Evolutionary conservation across 2,797 vertebrate genomes (phyloP), one percentile per base, ranked within the genome.

Genomic region (Valencia hispanica): DNA sequence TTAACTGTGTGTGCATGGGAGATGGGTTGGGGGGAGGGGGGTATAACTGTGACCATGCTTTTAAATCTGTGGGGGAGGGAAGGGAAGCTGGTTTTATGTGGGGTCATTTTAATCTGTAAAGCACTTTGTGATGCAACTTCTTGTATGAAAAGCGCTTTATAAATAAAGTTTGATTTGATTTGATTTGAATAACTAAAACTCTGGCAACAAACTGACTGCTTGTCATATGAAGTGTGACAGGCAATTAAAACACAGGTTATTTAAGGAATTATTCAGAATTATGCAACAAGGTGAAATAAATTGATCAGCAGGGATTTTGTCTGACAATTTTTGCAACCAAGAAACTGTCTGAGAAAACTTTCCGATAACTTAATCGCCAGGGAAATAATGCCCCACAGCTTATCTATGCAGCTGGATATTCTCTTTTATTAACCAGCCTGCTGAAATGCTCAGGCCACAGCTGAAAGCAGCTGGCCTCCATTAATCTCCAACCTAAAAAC

Each of bases 401-500:
- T 27, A 80, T 79, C 73, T 74, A 74, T 77, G 73, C 76, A 87
- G 82, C 79, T 82, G 78, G 65, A 89, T 85, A 71, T 74, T 75
- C 70, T 74, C 61, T 83, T 73, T 76, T 72, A 81, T 84, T 79
- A 91, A 90, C 79, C 78, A 86, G 86, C 55, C 82, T 89, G 53
- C 22, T 71, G 51, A 87, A 88, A 77, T 79, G 84, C 90, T 89
- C 80, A 55, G 72, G 82, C 86, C 79, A 82, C 80, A 77, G 79
- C 86, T 83, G 77, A 92, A 75, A 92, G 86, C 94, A 94, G 91
- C 91, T 94, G 93, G 87, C 63, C 63, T 86, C 74, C 75, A 61
- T 88, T 94, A 93, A 94, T 94, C 92, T 90, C 71, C 85, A 94
- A 93, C 94, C 91, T 93, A 94, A 79, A 93, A 93, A 94, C 91